Conservation (phyloP, 2,888 invertebrate species). For the Lamproptera curius region DNA sequence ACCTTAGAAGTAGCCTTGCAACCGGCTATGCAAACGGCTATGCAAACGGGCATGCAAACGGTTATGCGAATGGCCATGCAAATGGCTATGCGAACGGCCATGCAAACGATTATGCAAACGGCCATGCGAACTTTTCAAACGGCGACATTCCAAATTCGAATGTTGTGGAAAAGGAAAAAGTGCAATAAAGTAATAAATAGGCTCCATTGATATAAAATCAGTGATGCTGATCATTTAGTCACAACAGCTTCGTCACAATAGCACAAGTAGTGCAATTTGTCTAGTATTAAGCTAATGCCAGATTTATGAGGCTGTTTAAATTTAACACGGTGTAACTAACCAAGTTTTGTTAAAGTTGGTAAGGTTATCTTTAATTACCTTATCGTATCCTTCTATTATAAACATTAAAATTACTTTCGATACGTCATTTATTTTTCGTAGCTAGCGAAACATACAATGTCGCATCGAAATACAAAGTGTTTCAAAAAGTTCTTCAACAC, state of each 20-base stretch:
- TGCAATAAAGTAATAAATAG: slow-evolving; percentile 41
- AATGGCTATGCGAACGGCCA: slow-evolving; percentile 29
- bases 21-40: slow-evolving; percentile 34
- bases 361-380: not conserved
- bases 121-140: slow-evolving; percentile 32
- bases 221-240: slow-evolving; percentile 16
- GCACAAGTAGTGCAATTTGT: not conserved
- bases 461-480: no score
- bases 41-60: slow-evolving; percentile 20
- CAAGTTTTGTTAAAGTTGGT: not conserved
- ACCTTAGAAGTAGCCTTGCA: slow-evolving; percentile 32
- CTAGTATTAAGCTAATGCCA: slow-evolving; percentile 9
- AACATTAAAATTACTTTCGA: no score
- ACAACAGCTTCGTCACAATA: slow-evolving; percentile 7
- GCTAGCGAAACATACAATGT: no score
- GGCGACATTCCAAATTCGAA: slow-evolving; percentile 34
- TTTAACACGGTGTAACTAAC: not conserved
- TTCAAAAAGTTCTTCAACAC: no score
- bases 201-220: slow-evolving; percentile 18
- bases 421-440: no score
- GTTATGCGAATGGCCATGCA: slow-evolving; percentile 27
- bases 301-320: slow-evolving; percentile 13
- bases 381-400: no score
- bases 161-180: slow-evolving; percentile 53
- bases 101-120: slow-evolving; percentile 31